Base-by-base conservation (phyloP, 2,113 vertebrate species). In the Pipa parva region DNA sequence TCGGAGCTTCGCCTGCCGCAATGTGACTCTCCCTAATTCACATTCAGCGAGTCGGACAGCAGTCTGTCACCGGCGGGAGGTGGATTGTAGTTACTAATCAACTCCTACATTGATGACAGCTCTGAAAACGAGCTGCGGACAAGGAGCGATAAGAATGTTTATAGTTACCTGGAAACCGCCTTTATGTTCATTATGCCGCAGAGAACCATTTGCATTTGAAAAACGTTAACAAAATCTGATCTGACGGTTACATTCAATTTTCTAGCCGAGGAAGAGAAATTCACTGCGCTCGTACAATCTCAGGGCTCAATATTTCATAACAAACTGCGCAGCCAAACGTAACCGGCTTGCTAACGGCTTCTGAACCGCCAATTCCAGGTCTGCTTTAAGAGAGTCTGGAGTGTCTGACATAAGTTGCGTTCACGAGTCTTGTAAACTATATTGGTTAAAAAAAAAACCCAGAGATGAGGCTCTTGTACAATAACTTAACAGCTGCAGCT, bases 401-500 rank as follows among this genome's bases (percentile, higher is more conserved):
- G 60, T 63, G 20, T 28, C 22, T n/a, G n/a, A 49, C 17, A n/a
- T 63, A 27, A 26, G 28, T 31, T n/a, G 48, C 20, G 51, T 39
- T 39, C 63, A 60, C 58, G 67, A 69, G 63, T 76, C 65, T 75
- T 65, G 56, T 75, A 68, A 21, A 10, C 56, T 58, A 72, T 24
- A 70, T 0, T 52, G 59, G 70, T 61, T 73, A 69, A 65, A 76
- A 74, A 55, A 9, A 67, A 39, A 39, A 31, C 0, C 3, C 49
- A 76, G n/a, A 42, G 15, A 42, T 5, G 39, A 42, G 39, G 13
- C 73, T 68, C 63, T 68, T 66, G 71, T 71, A 57, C 33, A 66
- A 57, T 76, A 65, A 71, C 73, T 73, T 71, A 80, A 75, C 76
- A 71, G 74, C 67, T 76, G 71, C 74, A 79, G 80, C 76, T 83